Percentiles rank a stretch among this genome's conserved stretches.
Conservation (phyloP, 2,113 vertebrate species). For the Accipiter cooperii region DNA sequence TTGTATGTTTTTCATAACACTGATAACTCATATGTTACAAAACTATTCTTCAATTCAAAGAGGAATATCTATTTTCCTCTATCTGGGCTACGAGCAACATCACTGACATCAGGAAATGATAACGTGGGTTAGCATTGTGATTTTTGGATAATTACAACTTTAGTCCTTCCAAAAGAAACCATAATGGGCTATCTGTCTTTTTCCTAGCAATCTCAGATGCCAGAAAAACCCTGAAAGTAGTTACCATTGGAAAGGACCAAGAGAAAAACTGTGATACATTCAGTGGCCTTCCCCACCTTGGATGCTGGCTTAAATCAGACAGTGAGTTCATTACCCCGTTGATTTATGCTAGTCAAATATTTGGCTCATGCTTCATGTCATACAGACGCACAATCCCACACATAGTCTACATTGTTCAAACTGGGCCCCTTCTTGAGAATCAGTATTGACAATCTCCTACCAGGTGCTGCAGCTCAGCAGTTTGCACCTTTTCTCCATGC, state of each 20-base stretch:
- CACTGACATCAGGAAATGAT: constrained; percentile 22
- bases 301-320: background rate
- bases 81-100: background rate
- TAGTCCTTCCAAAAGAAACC: constrained; percentile 35
- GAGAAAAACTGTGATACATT: background rate
- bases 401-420: background rate
- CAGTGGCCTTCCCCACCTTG: background rate
- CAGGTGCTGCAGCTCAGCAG: background rate
- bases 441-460: background rate
- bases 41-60: background rate
- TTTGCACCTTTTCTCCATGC: background rate
- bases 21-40: background rate
- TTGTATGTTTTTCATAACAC: background rate
- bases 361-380: background rate
- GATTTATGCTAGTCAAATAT: background rate
- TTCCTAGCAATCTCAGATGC: background rate
- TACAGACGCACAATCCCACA: background rate
- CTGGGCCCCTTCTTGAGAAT: background rate
- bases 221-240: constrained; percentile 2
- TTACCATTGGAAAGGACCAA: constrained; percentile 4
- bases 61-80: constrained; percentile 23
- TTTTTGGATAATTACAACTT: constrained; percentile 46
- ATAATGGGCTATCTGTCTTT: background rate
- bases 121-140: background rate
- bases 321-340: background rate